These are phyloP conservation scores for Porites cylindrica DNA, from an alignment of 92 coral and sea anemone species.

Conservation along the genomic window DNA sequence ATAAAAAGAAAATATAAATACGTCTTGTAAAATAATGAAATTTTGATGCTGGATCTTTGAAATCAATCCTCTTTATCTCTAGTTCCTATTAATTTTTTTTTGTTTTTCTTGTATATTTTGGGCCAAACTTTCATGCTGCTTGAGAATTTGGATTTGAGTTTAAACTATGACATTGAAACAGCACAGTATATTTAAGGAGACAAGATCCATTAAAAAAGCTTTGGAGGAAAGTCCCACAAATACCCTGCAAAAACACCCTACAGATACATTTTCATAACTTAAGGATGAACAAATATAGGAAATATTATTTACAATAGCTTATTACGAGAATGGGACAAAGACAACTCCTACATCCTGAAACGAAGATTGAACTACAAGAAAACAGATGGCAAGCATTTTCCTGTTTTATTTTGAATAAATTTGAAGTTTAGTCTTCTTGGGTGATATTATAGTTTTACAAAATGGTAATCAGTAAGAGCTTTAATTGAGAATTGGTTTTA, in stretches of 20 bases:
- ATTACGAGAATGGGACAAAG: too few relatives aligned
- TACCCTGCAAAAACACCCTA: too few relatives aligned
- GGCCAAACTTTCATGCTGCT: neutral
- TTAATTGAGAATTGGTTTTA: neutral
- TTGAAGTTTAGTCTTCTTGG: neutral
- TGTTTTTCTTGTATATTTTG: neutral
- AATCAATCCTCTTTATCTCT: neutral
- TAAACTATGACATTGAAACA: too few relatives aligned
- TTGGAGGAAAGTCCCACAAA: too few relatives aligned
- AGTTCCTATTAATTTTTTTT: neutral
- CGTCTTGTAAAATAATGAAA: conserved; percentile 7
- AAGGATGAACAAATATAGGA: too few relatives aligned
- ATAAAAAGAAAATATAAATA: neutral
- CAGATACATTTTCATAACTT: too few relatives aligned
- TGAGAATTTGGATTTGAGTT: neutral
- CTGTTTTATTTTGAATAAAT: neutral
- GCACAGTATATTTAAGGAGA: too few relatives aligned
- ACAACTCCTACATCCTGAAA: too few relatives aligned
- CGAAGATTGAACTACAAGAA: too few relatives aligned
- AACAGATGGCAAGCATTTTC: too few relatives aligned
- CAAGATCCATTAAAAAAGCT: too few relatives aligned
- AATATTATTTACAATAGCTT: too few relatives aligned
- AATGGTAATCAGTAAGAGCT: neutral
- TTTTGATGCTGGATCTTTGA: neutral
- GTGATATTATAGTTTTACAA: neutral